phyloP scores from a whole-genome alignment of 2,113 vertebrate species.

The Haemorhous mexicanus region DNA sequence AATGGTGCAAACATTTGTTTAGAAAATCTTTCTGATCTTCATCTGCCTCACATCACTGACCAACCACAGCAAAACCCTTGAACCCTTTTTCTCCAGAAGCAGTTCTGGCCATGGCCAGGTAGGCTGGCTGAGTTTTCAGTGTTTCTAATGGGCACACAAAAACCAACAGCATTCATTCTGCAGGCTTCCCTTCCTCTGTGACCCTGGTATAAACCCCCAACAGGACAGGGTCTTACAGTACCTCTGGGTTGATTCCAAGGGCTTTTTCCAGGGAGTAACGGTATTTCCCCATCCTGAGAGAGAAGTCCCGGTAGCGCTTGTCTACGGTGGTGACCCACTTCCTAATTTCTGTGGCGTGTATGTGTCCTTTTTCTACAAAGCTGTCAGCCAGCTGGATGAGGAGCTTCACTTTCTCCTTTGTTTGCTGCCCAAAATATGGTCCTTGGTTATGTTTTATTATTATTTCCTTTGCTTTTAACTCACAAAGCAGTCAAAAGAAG shows the following conservation, averaged over 20 bases:
- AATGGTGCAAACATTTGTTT: neutral
- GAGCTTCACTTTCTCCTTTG: constrained; percentile 97
- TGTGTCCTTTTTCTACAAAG: constrained; percentile 95
- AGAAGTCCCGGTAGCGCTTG: constrained; percentile 95
- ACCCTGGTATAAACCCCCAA: neutral
- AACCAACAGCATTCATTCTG: neutral
- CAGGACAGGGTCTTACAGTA: constrained; percentile 43
- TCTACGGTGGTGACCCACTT: constrained; percentile 96
- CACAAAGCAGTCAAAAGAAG: neutral
- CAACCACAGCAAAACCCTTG: neutral
- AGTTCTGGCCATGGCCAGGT: neutral
- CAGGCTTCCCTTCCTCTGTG: neutral
- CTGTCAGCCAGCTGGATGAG: constrained; percentile 95
- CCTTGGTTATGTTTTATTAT: constrained; percentile 30
- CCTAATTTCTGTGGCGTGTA: constrained; percentile 92
- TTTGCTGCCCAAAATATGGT: constrained; percentile 84
- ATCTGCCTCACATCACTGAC: neutral
- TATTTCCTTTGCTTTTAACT: constrained; percentile 15
- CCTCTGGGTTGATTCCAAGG: constrained; percentile 94
- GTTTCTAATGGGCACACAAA: accelerated
- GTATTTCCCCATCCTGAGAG: constrained; percentile 90
- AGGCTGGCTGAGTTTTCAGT: neutral
- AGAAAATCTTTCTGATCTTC: neutral
- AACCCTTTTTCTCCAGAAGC: neutral
- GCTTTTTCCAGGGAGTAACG: constrained; percentile 87